These are phyloP conservation scores for Corythoichthys intestinalis DNA, from an alignment of 2,113 vertebrate genomes.

Conservation along the genomic window DNA sequence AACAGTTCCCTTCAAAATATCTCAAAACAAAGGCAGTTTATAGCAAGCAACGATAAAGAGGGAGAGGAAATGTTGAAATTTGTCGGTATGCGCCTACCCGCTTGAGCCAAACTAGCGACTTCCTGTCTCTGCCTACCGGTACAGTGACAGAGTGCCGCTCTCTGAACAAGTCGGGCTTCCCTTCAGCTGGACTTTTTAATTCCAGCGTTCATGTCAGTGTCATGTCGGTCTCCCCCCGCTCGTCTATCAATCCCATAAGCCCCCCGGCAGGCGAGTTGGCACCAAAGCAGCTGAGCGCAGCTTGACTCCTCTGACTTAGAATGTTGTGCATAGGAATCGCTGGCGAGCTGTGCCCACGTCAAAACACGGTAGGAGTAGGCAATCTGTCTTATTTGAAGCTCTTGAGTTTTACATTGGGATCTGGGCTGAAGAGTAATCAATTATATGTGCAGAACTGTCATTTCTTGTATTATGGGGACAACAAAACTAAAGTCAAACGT, in stretches of 20 bases:
- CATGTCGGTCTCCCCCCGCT: not conserved
- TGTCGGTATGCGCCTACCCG: not conserved
- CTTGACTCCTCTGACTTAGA: slow-evolving; percentile 30
- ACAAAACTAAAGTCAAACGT: too few relatives aligned
- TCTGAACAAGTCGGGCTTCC: not conserved
- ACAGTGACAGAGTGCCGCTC: not conserved
- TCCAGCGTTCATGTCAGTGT: slow-evolving; percentile 18
- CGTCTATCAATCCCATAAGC: slow-evolving; percentile 36
- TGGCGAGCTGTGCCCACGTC: not conserved
- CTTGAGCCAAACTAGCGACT: not conserved
- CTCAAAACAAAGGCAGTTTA: not conserved
- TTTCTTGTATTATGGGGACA: too few relatives aligned
- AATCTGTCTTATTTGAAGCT: not conserved
- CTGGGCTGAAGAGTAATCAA: too few relatives aligned
- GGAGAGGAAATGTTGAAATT: not conserved
- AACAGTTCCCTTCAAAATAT: too few relatives aligned
- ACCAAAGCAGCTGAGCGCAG: slow-evolving; percentile 39
- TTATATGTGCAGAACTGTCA: too few relatives aligned
- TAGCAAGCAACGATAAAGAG: not conserved
- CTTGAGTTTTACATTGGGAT: too few relatives aligned
- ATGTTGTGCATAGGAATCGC: slow-evolving; percentile 33
- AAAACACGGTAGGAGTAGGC: slow-evolving; percentile 7
- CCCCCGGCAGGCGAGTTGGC: slow-evolving; percentile 27
- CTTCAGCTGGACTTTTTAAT: slow-evolving; percentile 5
- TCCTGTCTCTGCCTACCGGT: not conserved